These are phyloP conservation scores for Nothobranchius kuhntae DNA, from an alignment of 2,113 vertebrate genomes.

Conservation along the genomic window DNA sequence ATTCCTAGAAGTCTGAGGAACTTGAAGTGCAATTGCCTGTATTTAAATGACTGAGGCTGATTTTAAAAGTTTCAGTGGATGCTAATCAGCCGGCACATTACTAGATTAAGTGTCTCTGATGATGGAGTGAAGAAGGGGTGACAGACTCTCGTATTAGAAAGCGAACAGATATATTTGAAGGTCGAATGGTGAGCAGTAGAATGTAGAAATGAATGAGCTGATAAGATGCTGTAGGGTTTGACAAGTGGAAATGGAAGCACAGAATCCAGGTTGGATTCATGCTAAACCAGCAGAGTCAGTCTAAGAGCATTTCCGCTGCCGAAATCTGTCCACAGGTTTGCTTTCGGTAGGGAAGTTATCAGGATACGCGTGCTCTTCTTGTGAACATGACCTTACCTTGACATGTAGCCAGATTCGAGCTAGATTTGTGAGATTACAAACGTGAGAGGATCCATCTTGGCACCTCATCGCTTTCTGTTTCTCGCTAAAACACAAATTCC, in stretches of 20 bases:
- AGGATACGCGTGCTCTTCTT: neutral
- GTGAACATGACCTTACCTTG: neutral
- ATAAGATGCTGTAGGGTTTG: neutral
- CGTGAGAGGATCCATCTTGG: neutral
- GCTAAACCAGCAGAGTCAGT: neutral
- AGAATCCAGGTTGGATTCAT: neutral
- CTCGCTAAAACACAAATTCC: neutral
- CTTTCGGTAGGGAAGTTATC: neutral
- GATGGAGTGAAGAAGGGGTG: slow-evolving; percentile 6
- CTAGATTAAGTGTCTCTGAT: slow-evolving; percentile 15
- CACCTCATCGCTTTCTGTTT: neutral
- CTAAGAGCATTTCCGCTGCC: neutral
- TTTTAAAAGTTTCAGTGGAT: slow-evolving; percentile 3
- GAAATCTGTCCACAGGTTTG: neutral
- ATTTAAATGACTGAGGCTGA: slow-evolving; percentile 7
- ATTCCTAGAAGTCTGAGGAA: neutral
- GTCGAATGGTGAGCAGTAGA: slow-evolving; percentile 5
- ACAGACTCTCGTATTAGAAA: neutral
- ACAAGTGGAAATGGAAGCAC: neutral
- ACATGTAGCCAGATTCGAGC: neutral
- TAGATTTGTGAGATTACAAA: neutral
- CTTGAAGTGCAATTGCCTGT: neutral
- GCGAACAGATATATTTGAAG: slow-evolving; percentile 1
- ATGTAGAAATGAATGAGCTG: neutral
- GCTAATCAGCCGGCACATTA: slow-evolving; percentile 20